phyloP scores from a whole-genome alignment of 2,797 vertebrate species.

The Lepilemur ruficaudatus region DNA sequence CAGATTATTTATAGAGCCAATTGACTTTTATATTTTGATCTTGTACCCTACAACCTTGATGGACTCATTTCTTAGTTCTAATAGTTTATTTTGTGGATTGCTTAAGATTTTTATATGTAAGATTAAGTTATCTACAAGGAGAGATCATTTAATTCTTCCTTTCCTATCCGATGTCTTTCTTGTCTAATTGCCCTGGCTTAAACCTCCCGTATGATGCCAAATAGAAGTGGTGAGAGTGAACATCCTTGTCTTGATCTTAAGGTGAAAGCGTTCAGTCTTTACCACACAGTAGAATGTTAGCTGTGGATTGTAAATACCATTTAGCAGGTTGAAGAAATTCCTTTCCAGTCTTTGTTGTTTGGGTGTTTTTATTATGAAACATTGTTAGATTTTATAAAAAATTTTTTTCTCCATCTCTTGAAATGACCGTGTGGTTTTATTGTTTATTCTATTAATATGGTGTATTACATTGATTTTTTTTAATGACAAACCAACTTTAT shows the following conservation, averaged over 20 bases:
- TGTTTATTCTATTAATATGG: not conserved
- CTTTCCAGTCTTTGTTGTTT: not conserved
- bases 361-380: not conserved
- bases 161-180: not conserved
- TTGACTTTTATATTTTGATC: not conserved
- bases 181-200: not conserved
- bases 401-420: not conserved
- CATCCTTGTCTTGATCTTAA: not conserved
- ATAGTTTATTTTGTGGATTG: not conserved
- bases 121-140: not conserved
- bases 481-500: not conserved
- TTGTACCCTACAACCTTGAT: not conserved
- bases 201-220: not conserved
- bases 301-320: not conserved
- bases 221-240: not conserved
- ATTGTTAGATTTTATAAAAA: not conserved
- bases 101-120: not conserved
- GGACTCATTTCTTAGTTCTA: not conserved
- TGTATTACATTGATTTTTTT: not conserved
- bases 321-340: not conserved
- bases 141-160: not conserved
- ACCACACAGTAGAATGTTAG: not conserved
- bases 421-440: not conserved
- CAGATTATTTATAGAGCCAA: not conserved
- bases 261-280: not conserved